phyloP scores from a whole-genome alignment of 23 tunicate genomes.

The Trididemnum clinides region DNA sequence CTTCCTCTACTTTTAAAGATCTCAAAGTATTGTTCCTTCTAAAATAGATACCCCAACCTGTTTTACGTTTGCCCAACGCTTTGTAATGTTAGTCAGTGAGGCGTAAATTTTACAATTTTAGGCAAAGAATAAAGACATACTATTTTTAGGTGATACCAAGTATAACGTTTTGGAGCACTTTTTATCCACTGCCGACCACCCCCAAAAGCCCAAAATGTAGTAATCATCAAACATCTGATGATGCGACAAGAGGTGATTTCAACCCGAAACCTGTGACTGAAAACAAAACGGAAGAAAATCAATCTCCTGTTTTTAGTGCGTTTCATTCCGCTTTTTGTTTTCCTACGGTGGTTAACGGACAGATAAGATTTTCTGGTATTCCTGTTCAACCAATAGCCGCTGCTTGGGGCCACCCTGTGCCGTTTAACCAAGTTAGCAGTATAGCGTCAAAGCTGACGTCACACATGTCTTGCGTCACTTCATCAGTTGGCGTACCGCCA shows the following conservation, averaged over 20 bases:
- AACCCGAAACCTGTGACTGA: too few species aligned
- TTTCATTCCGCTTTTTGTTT: constrained; percentile 67
- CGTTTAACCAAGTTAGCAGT: constrained; percentile 78
- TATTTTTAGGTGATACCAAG: constrained; percentile 88
- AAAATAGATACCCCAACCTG: too few species aligned
- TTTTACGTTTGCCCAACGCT: too few species aligned
- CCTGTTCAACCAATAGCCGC: constrained; percentile 96
- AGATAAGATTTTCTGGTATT: constrained; percentile 83
- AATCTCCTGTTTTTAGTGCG: background rate
- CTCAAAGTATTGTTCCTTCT: too few species aligned
- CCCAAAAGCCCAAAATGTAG: too few species aligned
- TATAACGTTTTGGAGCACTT: constrained; percentile 95
- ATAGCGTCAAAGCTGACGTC: constrained; percentile 83
- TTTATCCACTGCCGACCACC: constrained; percentile 64
- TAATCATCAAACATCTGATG: too few species aligned
- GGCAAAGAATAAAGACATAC: background rate
- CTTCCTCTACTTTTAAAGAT: too few species aligned
- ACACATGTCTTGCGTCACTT: constrained; percentile 68
- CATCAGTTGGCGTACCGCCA: constrained; percentile 50
- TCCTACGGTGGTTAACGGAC: constrained; percentile 85
- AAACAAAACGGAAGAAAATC: background rate
- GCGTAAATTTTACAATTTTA: too few species aligned
- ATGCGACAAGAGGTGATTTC: too few species aligned
- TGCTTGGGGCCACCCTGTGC: constrained; percentile 93
- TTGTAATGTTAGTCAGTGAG: too few species aligned